Base-by-base conservation (phyloP, 1,140 invertebrate species). In the Brachionus plicatilis region DNA sequence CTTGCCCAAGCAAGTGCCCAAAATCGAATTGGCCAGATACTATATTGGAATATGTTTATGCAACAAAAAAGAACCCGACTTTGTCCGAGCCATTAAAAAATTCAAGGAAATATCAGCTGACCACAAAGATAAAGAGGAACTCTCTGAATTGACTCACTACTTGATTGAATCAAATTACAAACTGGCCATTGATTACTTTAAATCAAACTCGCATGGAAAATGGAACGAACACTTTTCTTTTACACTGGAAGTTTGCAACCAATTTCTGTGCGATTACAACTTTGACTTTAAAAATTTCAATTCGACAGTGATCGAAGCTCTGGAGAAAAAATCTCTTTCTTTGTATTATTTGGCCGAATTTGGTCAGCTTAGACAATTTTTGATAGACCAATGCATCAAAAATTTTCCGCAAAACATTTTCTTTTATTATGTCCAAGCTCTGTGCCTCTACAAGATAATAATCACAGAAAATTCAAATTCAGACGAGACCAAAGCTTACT, bases 171-270 rank as follows among this genome's bases (percentile, higher is more conserved):
- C 72, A 27, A 76, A 76, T 76, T 76, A 76, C 9, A 76, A 76
- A 29, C 27, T 76, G 53, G 72, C 72, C 14, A 27, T 76, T 2
- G 72, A 47, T 50, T 76, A 76, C 47, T 76, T 37, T 17, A 47
- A 76, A 24, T 47, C 43, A 11, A 76, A 76, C n/a, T 37, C 72
- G 5, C 43, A 50, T 50, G 72, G 45, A 20, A 76, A 76, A 76
- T 76, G 72, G 72, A 76, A 76, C 11, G 72, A 76, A 45, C 53
- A 76, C 50, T 76, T 76, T 50, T 76, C 72, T 8, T 76, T 76
- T 53, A 76, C 72, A 14, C 9, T 76, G 8, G 72, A 76, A 27
- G 41, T 76, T 14, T 76, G 72, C 9, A 76, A 76, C 12, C 43
- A 76, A 50, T 76, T 50, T 76, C 14, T 76, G 72, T 11, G 7